Conservation (phyloP, 2,797 vertebrate genomes). For the Ispidina lecontei region DNA sequence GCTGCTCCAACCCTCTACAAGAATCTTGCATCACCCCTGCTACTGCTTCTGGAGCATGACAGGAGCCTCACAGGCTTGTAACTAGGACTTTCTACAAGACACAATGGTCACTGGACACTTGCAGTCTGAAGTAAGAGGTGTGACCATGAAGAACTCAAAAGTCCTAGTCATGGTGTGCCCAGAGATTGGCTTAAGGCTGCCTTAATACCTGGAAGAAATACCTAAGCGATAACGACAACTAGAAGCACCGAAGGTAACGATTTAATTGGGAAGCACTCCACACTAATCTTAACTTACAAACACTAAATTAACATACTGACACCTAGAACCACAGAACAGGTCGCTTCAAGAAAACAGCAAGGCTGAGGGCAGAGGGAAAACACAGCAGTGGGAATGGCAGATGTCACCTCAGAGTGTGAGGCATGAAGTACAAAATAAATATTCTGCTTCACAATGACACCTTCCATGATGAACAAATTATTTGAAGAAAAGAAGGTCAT, state of each 20-base stretch:
- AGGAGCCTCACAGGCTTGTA: background rate
- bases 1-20: background rate
- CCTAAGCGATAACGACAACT: fast-evolving
- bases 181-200: background rate
- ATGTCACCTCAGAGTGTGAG: background rate
- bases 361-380: background rate
- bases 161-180: background rate
- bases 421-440: background rate
- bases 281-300: background rate
- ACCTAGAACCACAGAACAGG: background rate
- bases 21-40: background rate
- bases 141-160: background rate
- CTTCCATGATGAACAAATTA: background rate
- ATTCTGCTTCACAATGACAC: background rate
- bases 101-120: background rate
- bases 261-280: background rate
- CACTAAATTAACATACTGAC: background rate
- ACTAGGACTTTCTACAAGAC: background rate
- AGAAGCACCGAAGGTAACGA: background rate
- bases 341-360: background rate
- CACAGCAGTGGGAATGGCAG: background rate
- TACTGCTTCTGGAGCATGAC: background rate
- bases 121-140: background rate
- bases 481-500: background rate
- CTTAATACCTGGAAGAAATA: background rate